A percentile compares a stretch with the other conserved stretches of the same genome.
These are phyloP conservation scores for Remorina albescens DNA, from an alignment of 2,797 vertebrate genomes.

Conservation along the genomic window DNA sequence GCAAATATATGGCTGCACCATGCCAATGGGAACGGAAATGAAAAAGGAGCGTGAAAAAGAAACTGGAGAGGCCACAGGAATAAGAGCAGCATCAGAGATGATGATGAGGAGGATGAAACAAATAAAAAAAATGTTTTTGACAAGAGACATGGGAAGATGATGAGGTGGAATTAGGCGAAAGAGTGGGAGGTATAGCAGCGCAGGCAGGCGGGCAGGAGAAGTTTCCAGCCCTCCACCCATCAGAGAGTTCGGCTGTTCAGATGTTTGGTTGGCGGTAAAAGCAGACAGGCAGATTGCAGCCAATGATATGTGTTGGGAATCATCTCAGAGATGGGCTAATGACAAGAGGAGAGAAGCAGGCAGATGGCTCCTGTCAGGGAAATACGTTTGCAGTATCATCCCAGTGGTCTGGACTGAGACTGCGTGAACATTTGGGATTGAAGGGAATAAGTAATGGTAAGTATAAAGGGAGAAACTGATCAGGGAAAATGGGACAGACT, in stretches of 20 bases:
- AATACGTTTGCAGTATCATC: constrained; percentile 68
- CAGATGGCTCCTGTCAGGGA: constrained; percentile 85
- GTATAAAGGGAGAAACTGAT: constrained; percentile 28
- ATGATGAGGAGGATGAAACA: constrained; percentile 40
- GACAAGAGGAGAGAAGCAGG: constrained; percentile 76
- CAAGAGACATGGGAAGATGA: constrained; percentile 24
- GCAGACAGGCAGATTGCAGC: constrained; percentile 83
- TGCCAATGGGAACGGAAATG: constrained; percentile 58
- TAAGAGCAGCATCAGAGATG: constrained; percentile 40
- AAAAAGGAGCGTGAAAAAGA: constrained; percentile 27
- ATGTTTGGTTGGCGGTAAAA: constrained; percentile 82
- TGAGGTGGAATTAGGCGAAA: constrained; percentile 37
- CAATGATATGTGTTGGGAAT: constrained; percentile 85
- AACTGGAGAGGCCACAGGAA: constrained; percentile 39
- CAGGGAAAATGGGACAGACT: constrained; percentile 17
- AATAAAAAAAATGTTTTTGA: constrained; percentile 39
- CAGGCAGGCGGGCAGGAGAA: constrained; percentile 64
- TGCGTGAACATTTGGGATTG: constrained; percentile 65
- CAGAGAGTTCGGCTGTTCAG: constrained; percentile 79
- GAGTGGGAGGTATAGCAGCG: constrained; percentile 37
- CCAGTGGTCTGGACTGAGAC: constrained; percentile 70
- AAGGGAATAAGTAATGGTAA: constrained; percentile 66
- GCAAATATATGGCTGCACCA: constrained; percentile 67
- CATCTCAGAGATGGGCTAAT: constrained; percentile 80
- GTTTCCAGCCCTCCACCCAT: constrained; percentile 79